Evolutionary conservation across 2,797 vertebrate genomes (phyloP).

Genomic region (Clarias laeviceps): DNA sequence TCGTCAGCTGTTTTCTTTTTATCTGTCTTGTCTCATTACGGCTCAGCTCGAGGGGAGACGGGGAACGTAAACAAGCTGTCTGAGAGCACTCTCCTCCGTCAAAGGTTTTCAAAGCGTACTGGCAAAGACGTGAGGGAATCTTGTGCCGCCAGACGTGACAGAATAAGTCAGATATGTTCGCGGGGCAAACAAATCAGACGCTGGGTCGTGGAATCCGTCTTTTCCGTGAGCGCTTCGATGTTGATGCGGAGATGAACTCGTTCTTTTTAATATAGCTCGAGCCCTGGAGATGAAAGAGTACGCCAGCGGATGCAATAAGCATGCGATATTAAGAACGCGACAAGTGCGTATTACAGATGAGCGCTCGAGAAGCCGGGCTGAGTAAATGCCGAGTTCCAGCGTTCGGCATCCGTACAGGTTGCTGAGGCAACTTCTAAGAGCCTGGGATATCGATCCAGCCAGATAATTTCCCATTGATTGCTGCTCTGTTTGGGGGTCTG

Average conservation of each 20-base stretch:
- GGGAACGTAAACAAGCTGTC: constrained; percentile 72
- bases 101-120: constrained; percentile 68
- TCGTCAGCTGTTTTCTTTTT: constrained; percentile 72
- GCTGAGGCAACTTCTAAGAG: constrained; percentile 70
- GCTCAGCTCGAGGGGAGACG: constrained; percentile 65
- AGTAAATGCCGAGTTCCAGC: constrained; percentile 61
- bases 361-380: not conserved
- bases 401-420: constrained; percentile 61
- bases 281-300: constrained; percentile 33
- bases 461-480: constrained; percentile 85
- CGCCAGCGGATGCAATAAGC: constrained; percentile 31
- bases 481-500: constrained; percentile 77
- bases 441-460: constrained; percentile 75
- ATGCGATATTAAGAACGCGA: constrained; percentile 15
- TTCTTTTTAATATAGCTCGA: constrained; percentile 32
- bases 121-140: constrained; percentile 59
- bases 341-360: constrained; percentile 10
- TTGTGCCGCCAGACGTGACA: constrained; percentile 45
- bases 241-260: not conserved
- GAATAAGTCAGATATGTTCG: constrained; percentile 47
- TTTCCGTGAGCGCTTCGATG: not conserved
- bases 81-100: constrained; percentile 61
- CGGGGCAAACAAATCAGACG: constrained; percentile 38
- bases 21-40: constrained; percentile 71
- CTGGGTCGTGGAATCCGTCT: constrained; percentile 16